A percentile compares a stretch with the other conserved stretches of the same genome.
Conservation (phyloP, 2,113 vertebrate genomes). For the Vombatus ursinus region DNA sequence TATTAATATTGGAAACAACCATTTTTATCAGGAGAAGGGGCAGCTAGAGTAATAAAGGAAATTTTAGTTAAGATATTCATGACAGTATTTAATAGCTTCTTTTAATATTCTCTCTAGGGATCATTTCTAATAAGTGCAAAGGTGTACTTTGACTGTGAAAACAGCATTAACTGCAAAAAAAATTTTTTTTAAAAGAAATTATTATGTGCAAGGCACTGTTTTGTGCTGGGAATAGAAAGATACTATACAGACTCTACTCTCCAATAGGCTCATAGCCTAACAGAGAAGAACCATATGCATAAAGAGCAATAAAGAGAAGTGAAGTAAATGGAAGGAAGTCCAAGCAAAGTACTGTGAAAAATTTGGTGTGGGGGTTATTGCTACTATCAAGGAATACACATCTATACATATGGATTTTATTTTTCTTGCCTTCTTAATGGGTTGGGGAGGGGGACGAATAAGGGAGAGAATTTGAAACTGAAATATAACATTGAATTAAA, state of each 20-base stretch:
- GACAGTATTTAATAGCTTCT: neutral
- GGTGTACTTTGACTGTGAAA: neutral
- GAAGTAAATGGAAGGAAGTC: neutral
- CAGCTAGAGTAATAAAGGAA: neutral
- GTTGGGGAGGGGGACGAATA: neutral
- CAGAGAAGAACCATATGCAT: neutral
- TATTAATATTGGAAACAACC: neutral
- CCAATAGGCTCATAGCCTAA: too few relatives aligned
- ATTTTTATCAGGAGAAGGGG: neutral
- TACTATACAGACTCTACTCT: neutral
- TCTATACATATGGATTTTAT: neutral
- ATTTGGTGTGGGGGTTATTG: neutral
- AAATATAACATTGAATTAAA: neutral
- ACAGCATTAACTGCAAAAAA: neutral
- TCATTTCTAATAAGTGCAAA: neutral
- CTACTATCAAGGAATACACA: too few relatives aligned
- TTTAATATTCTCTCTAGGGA: neutral
- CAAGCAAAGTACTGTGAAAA: neutral
- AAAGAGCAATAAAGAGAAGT: neutral
- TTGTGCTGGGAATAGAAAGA: neutral
- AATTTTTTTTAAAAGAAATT: neutral
- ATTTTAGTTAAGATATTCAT: neutral
- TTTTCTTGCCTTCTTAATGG: neutral
- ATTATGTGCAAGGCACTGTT: neutral
- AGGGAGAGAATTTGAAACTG: neutral